Evolutionary conservation across 2,797 vertebrate genomes (phyloP).

Genomic region (Pseudochirops corinnae): DNA sequence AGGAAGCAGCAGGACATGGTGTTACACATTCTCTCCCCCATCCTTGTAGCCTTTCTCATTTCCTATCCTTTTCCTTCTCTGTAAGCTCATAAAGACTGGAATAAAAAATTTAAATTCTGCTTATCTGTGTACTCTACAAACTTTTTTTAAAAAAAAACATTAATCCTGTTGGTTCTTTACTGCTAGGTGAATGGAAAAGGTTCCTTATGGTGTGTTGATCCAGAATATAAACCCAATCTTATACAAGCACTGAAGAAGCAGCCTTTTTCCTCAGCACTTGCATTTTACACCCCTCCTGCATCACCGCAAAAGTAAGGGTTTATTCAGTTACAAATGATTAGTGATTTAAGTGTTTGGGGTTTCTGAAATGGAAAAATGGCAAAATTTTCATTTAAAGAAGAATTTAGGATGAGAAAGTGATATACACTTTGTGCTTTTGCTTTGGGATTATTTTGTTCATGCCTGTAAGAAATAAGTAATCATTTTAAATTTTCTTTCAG

Average conservation of each 20-base stretch:
- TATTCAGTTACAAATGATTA: conserved; percentile 27
- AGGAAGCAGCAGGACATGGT: background rate
- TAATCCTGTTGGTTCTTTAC: conserved; percentile 65
- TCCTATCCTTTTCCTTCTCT: background rate
- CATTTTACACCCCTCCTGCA: conserved; percentile 94
- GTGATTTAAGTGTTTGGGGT: conserved; percentile 38
- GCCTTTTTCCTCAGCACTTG: conserved; percentile 94
- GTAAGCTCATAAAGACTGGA: background rate
- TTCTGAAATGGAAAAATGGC: conserved; percentile 51
- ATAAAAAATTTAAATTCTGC: conserved; percentile 30
- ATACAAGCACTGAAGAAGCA: conserved; percentile 99
- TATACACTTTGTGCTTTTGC: conserved; percentile 22
- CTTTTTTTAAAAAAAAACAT: conserved; percentile 15
- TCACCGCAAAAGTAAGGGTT: conserved; percentile 93
- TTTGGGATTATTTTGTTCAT: conserved; percentile 3
- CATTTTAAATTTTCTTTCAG: conserved; percentile 49
- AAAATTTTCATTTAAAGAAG: conserved; percentile 20
- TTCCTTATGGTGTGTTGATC: conserved; percentile 98
- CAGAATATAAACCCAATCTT: conserved; percentile 97
- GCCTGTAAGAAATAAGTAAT: conserved; percentile 33
- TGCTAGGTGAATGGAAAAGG: conserved; percentile 97
- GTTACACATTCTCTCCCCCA: background rate
- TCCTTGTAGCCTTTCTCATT: background rate
- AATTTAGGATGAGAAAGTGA: conserved; percentile 49
- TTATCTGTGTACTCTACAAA: background rate